phyloP scores from a whole-genome alignment of 2,113 vertebrate species.

The Poecile atricapillus region DNA sequence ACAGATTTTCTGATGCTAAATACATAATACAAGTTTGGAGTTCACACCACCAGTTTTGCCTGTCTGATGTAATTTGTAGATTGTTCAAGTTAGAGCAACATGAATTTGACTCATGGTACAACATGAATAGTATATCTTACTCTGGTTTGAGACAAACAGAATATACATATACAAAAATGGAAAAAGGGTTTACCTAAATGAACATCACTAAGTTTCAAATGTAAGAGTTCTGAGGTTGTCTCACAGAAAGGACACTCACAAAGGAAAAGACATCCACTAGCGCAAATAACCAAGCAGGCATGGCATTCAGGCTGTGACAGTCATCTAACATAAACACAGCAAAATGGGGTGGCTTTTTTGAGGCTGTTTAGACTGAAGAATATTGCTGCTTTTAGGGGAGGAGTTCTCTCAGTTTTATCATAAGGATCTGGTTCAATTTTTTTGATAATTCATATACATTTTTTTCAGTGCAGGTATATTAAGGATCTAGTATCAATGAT shows the following conservation, averaged over 20 bases:
- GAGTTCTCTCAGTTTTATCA: neutral
- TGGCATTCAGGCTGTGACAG: neutral
- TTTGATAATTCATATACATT: neutral
- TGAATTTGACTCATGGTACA: neutral
- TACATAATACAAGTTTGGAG: neutral
- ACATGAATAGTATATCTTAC: neutral
- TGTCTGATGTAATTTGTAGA: neutral
- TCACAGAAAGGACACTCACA: neutral
- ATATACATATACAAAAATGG: neutral
- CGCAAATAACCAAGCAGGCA: neutral
- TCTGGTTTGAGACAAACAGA: neutral
- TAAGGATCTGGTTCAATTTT: neutral
- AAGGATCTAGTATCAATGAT: neutral
- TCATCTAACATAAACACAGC: neutral
- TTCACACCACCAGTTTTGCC: neutral
- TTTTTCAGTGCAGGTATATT: neutral
- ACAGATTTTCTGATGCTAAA: neutral
- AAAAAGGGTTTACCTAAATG: neutral
- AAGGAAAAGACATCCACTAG: neutral
- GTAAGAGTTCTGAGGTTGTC: neutral
- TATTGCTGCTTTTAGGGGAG: neutral
- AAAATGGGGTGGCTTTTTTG: neutral
- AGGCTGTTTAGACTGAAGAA: neutral
- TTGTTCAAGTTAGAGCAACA: neutral
- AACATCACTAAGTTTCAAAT: neutral